These are phyloP conservation scores for Oxytorus armatus DNA, from an alignment of 2,888 invertebrate species.

Conservation along the genomic window DNA sequence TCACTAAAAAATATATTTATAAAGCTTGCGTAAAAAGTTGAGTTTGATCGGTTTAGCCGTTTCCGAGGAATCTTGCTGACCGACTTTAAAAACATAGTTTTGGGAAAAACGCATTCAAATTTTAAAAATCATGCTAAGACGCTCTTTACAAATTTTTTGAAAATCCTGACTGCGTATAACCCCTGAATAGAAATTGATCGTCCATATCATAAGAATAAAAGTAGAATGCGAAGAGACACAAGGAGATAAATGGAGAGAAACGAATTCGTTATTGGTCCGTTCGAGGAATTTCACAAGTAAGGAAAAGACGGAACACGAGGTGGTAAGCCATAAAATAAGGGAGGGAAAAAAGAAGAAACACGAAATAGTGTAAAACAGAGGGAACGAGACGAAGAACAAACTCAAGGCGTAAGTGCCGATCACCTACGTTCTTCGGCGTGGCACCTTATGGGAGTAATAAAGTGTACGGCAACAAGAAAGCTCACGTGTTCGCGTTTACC, in stretches of 20 bases:
- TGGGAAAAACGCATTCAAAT: too few species aligned
- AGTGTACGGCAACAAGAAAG: constrained; percentile 82
- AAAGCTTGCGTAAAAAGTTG: too few species aligned
- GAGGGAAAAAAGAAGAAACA: constrained; percentile 26
- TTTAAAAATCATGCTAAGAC: too few species aligned
- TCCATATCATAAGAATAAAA: constrained; percentile 25
- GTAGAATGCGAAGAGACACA: constrained; percentile 5
- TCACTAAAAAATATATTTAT: too few species aligned
- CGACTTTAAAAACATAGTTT: too few species aligned
- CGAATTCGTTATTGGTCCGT: constrained; percentile 10
- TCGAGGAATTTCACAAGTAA: constrained; percentile 34
- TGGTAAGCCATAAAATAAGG: constrained; percentile 26
- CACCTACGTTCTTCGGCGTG: constrained; percentile 67
- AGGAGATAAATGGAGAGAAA: constrained; percentile 18
- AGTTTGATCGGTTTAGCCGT: too few species aligned
- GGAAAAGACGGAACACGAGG: constrained; percentile 17
- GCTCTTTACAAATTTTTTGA: too few species aligned
- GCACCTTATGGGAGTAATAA: constrained; percentile 78
- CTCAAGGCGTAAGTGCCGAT: constrained; percentile 64
- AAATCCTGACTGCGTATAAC: too few species aligned
- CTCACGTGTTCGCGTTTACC: constrained; percentile 84
- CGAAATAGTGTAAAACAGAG: constrained; percentile 36
- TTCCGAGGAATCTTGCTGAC: too few species aligned
- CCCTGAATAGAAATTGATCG: too few species aligned
- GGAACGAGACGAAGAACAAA: constrained; percentile 49